phyloP scores from a whole-genome alignment of 2,797 vertebrate species.

The Buceros bicornis region DNA sequence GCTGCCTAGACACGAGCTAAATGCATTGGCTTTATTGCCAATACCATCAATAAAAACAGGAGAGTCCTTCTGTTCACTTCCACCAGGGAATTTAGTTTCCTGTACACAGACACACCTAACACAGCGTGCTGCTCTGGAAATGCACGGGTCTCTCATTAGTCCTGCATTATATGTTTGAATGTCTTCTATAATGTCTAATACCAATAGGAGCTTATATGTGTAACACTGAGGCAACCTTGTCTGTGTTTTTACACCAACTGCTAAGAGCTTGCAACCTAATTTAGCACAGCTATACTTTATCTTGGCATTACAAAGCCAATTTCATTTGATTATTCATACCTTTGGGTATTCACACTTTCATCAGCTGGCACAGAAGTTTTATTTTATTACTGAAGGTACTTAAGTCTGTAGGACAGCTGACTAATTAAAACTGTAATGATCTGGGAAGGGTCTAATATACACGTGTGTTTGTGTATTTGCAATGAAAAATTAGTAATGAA shows the following conservation, averaged over 20 bases:
- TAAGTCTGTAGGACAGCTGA: background rate
- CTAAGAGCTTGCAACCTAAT: background rate
- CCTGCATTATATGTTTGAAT: too few relatives aligned
- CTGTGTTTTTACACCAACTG: background rate
- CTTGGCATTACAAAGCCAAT: background rate
- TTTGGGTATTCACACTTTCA: background rate
- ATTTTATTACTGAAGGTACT: background rate
- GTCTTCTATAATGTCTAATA: background rate
- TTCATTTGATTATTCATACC: background rate
- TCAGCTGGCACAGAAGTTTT: background rate
- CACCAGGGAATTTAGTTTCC: background rate
- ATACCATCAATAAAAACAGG: background rate
- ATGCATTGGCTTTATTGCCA: background rate
- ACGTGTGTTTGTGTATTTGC: background rate
- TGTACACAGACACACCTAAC: background rate
- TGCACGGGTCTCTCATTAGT: background rate
- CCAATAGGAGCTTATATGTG: background rate
- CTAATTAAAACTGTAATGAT: background rate
- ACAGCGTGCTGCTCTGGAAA: background rate
- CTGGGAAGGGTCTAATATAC: background rate
- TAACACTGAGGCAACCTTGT: background rate
- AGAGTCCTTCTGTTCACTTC: background rate
- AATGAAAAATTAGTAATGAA: background rate
- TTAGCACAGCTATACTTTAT: background rate
- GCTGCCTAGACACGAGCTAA: fast-evolving